These are phyloP conservation scores for Nothobranchius kuhntae DNA, from an alignment of 2,113 vertebrate species.

Conservation along the genomic window DNA sequence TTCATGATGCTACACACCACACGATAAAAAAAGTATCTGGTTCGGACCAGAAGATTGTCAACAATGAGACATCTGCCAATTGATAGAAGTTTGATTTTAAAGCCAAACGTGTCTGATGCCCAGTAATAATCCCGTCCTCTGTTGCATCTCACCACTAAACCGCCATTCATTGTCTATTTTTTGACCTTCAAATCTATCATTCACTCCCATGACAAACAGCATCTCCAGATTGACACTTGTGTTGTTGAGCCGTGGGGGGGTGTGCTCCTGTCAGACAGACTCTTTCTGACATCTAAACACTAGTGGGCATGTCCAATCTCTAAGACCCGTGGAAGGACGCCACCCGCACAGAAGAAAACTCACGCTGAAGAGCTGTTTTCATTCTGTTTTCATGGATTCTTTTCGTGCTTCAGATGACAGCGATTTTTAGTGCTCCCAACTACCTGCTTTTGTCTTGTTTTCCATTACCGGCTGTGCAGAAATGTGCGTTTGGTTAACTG, in stretches of 20 bases:
- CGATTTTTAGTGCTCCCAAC: slow-evolving; percentile 9
- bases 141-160: slow-evolving; percentile 41
- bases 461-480: background rate
- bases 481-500: slow-evolving; percentile 17
- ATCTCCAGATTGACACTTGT: slow-evolving; percentile 64
- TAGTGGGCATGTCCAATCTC: slow-evolving; percentile 60
- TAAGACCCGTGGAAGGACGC: slow-evolving; percentile 51
- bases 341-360: slow-evolving; percentile 6
- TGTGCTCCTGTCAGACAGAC: slow-evolving; percentile 59
- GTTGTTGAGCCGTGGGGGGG: slow-evolving; percentile 59
- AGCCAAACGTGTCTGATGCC: slow-evolving; percentile 6
- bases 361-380: slow-evolving; percentile 12
- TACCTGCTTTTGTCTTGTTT: slow-evolving; percentile 32
- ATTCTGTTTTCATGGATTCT: slow-evolving; percentile 1
- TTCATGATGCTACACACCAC: background rate
- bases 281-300: slow-evolving; percentile 70
- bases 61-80: slow-evolving; percentile 38
- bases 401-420: slow-evolving; percentile 14
- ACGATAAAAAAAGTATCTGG: background rate
- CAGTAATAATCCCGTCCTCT: slow-evolving; percentile 34
- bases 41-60: background rate
- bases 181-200: slow-evolving; percentile 66
- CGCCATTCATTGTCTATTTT: slow-evolving; percentile 63
- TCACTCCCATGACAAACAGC: slow-evolving; percentile 37
- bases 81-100: slow-evolving; percentile 1